Conservation (phyloP, 1,140 invertebrate genomes). For the Achatina immaculata region DNA sequence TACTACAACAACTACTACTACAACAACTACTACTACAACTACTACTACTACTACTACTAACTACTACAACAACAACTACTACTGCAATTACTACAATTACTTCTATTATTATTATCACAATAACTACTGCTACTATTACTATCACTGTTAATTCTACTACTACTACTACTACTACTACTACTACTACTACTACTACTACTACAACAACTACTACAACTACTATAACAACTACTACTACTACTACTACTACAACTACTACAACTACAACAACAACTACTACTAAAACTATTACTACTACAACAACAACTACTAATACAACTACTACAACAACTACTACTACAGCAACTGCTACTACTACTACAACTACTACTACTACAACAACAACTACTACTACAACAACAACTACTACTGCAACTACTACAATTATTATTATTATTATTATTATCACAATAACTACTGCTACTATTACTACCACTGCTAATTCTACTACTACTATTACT, state of each 20-base stretch:
- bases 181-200: conserved; percentile 6
- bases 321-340: neutral
- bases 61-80: neutral
- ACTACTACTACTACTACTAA: neutral
- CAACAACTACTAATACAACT: neutral
- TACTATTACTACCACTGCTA: neutral
- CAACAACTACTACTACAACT: too few relatives aligned
- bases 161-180: conserved; percentile 12
- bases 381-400: neutral
- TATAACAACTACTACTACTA: neutral
- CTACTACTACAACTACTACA: neutral
- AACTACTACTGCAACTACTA: neutral
- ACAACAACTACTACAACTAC: neutral
- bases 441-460: neutral
- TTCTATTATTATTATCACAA: neutral
- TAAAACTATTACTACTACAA: neutral
- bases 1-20: neutral
- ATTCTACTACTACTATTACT: neutral
- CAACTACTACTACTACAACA: neutral
- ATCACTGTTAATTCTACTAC: too few relatives aligned
- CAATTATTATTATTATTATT: neutral
- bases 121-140: neutral
- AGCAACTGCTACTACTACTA: neutral
- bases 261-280: neutral
- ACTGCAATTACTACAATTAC: neutral